Conservation (phyloP, 2,888 invertebrate genomes). For the Patella pellucida region DNA sequence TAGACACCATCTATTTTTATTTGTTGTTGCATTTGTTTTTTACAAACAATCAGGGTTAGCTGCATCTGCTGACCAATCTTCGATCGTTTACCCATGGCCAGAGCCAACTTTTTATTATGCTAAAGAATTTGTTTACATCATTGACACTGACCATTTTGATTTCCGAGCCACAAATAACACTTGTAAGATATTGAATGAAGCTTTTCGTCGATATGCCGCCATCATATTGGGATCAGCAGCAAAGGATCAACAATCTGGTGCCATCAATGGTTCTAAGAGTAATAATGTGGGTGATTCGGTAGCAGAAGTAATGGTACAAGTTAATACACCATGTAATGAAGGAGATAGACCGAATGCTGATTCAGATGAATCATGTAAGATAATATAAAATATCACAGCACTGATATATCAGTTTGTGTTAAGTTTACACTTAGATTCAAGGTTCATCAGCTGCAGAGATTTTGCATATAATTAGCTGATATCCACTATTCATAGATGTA, state of each 20-base stretch:
- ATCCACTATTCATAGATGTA: no score
- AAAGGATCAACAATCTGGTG: constrained; percentile 40
- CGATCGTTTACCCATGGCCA: constrained; percentile 75
- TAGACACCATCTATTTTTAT: no score
- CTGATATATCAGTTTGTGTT: no score
- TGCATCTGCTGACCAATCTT: no score
- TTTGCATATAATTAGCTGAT: no score
- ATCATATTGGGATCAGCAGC: constrained; percentile 67
- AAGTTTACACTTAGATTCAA: no score
- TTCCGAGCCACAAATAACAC: constrained; percentile 64
- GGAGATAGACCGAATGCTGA: constrained; percentile 38
- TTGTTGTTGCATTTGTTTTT: no score
- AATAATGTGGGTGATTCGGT: constrained; percentile 14
- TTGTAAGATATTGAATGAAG: constrained; percentile 76
- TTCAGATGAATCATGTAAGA: constrained; percentile 53
- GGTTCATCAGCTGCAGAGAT: no score
- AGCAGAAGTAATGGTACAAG: constrained; percentile 18
- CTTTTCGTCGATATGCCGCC: constrained; percentile 74
- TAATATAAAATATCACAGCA: no score
- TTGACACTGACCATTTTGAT: constrained; percentile 28
- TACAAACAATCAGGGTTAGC: no score
- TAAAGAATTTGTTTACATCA: constrained; percentile 19
- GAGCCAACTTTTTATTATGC: constrained; percentile 74
- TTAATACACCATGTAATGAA: constrained; percentile 26
- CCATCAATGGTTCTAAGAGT: constrained; percentile 14